Base-by-base conservation (phyloP, 2,888 invertebrate genomes). In the Euclidia mi region DNA sequence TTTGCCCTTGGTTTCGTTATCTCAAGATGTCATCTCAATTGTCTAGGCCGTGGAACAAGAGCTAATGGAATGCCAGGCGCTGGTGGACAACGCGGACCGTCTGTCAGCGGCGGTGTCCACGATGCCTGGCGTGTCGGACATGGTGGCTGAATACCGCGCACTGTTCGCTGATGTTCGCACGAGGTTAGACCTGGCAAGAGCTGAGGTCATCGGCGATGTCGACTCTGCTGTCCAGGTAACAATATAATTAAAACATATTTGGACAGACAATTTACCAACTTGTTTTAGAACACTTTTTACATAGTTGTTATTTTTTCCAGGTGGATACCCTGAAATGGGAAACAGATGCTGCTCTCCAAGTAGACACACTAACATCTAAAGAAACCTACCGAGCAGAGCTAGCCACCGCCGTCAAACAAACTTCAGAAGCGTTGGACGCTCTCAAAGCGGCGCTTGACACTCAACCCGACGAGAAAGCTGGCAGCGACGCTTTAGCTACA, bases 341-440 rank as follows among this genome's bases (percentile, higher is more conserved):
- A 79, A 96, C 96, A 11, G 97, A 98, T 76, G 96, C 96, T 0
- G 96, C 96, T 0, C 96, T 97, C 3, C 98, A 98, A 94, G 98
- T 98, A 0, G 96, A 98, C 80, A 98, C 98, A 0, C 87, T 98
- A 34, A 97, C 97, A 35, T 96, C 97, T 2, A 97, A 97, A 84
- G 98, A 98, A 80, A 98, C 98, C 0, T 98, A 98, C 81, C 90
- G 96, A 49, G 96, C 96, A 72, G 98, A 98, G 85, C 88, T 98
- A 31, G 95, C 95, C 34, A 95, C 96, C 2, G 98, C 98, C 0
- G 95, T 98, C 2, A 91, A 90, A 37, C 98, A 98, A 79, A 96
- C 97, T 65, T 95, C 95, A 42, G 95, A 94, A 4, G 95, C 96
- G 59, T 89, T 98, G 2, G 95, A 96, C 48, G 95, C 95, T 6